A percentile compares a stretch with the other conserved stretches of the same genome.
Evolutionary conservation across 2,797 vertebrate species (phyloP).

Genomic region (Paedocypris micromegethes): DNA sequence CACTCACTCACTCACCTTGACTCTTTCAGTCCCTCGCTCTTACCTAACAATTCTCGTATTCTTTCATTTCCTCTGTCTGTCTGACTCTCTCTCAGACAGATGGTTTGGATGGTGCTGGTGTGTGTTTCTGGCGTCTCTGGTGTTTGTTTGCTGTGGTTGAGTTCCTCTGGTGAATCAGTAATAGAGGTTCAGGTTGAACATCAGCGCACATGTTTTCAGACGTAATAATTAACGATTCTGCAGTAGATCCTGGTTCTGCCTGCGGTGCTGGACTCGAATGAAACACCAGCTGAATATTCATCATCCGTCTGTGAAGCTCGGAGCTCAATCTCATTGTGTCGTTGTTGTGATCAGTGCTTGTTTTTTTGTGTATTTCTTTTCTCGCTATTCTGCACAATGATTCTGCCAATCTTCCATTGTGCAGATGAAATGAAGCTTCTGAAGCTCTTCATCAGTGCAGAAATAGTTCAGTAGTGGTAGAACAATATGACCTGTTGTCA

Average conservation of each 20-base stretch:
- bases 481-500: no score
- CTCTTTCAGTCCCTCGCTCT: no score
- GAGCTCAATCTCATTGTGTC: background rate
- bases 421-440: background rate
- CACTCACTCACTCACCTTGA: no score
- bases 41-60: no score
- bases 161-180: background rate
- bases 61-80: background rate
- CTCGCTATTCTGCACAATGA: no score
- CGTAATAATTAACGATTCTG: slow-evolving; percentile 26
- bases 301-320: background rate
- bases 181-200: slow-evolving; percentile 45
- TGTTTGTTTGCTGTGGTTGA: background rate
- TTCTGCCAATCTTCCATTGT: no score
- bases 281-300: slow-evolving; percentile 33
- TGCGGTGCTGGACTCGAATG: slow-evolving; percentile 29
- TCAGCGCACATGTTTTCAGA: background rate
- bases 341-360: background rate
- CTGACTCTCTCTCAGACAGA: slow-evolving; percentile 40
- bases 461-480: no score
- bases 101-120: slow-evolving; percentile 29
- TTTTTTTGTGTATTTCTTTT: background rate
- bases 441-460: slow-evolving; percentile 9
- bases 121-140: background rate
- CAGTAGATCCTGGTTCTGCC: slow-evolving; percentile 5